Evolutionary conservation across 2,888 invertebrate genomes (phyloP).

Genomic region (Alcis repandata): DNA sequence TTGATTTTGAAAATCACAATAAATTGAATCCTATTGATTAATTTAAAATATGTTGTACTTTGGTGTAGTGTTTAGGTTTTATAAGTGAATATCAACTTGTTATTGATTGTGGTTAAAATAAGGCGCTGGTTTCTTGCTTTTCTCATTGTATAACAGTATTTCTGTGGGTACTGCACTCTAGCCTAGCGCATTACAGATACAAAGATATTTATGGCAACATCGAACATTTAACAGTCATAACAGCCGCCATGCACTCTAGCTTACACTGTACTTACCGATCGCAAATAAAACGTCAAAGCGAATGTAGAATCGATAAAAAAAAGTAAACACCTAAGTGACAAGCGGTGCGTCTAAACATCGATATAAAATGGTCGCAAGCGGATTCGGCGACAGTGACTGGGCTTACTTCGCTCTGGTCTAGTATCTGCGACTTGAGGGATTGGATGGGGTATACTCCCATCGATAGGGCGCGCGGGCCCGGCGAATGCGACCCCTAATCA

Average conservation of each 20-base stretch:
- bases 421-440: slow-evolving; percentile 94
- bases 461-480: slow-evolving; percentile 95
- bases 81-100: too few relatives aligned
- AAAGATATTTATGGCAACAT: slow-evolving; percentile 55
- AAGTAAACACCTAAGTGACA: slow-evolving; percentile 80
- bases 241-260: slow-evolving; percentile 79
- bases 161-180: slow-evolving; percentile 33
- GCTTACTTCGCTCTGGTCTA: slow-evolving; percentile 96
- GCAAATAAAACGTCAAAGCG: slow-evolving; percentile 58
- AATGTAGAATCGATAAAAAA: slow-evolving; percentile 44
- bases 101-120: neutral
- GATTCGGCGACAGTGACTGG: slow-evolving; percentile 81
- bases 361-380: slow-evolving; percentile 77
- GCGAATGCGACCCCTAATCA: slow-evolving; percentile 95
- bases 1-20: neutral
- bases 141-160: slow-evolving; percentile 24
- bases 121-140: neutral
- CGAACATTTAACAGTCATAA: slow-evolving; percentile 57
- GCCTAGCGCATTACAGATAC: slow-evolving; percentile 49
- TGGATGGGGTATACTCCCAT: slow-evolving; percentile 97
- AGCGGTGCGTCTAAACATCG: slow-evolving; percentile 87
- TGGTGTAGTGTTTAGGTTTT: too few relatives aligned
- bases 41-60: too few relatives aligned
- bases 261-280: slow-evolving; percentile 66
- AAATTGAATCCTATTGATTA: too few relatives aligned